A percentile compares a stretch with the other conserved stretches of the same genome.
These are phyloP conservation scores for Harmothoe impar DNA, from an alignment of 2,888 invertebrate genomes.

Conservation along the genomic window DNA sequence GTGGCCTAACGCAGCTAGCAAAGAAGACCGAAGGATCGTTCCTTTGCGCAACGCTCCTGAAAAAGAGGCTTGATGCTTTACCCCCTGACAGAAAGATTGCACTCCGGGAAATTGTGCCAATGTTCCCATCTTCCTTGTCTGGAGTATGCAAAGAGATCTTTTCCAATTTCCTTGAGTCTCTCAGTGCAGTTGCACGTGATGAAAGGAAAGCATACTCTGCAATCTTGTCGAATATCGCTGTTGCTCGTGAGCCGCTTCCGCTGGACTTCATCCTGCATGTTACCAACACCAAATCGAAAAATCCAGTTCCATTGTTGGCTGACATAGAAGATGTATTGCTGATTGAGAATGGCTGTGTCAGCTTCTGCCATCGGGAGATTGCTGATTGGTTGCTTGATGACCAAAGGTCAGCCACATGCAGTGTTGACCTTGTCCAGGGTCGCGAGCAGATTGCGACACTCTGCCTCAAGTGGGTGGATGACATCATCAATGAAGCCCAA, in stretches of 20 bases:
- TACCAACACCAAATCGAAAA: not conserved
- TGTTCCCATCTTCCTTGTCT: constrained; percentile 68
- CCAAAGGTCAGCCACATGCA: constrained; percentile 61
- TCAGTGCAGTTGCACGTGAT: not conserved
- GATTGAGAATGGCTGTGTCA: constrained; percentile 28
- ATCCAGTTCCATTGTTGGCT: not conserved
- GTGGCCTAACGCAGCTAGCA: constrained; percentile 70
- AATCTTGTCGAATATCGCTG: constrained; percentile 51
- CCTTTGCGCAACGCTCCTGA: constrained; percentile 67
- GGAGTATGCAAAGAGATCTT: constrained; percentile 64
- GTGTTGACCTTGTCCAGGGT: constrained; percentile 57
- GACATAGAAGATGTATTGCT: constrained; percentile 50
- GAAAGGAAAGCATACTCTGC: constrained; percentile 46
- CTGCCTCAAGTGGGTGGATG: constrained; percentile 65
- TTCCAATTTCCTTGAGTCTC: constrained; percentile 64
- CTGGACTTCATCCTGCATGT: constrained; percentile 57
- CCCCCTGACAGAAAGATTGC: constrained; percentile 66
- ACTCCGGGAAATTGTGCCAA: constrained; percentile 68
- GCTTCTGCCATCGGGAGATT: constrained; percentile 65
- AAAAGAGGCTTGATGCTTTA: constrained; percentile 62
- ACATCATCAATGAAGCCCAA: constrained; percentile 59
- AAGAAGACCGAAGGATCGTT: constrained; percentile 69
- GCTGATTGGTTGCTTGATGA: constrained; percentile 69
- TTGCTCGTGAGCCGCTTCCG: constrained; percentile 52
- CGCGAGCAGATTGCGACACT: constrained; percentile 63